Conservation (phyloP, 2,113 vertebrate species). For the Semnornis frantzii region DNA sequence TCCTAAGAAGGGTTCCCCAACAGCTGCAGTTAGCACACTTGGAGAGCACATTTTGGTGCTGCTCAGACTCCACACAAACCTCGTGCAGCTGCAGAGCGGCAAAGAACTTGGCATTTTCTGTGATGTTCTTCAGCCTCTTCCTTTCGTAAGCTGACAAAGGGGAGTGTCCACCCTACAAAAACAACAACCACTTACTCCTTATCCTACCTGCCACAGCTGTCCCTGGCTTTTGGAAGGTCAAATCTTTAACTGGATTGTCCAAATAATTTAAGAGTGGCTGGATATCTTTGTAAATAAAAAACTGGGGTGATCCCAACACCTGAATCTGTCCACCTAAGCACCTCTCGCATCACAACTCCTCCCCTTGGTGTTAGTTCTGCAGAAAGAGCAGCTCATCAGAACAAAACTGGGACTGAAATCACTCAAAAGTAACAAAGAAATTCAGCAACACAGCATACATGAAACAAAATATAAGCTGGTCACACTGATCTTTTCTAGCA, state of each 20-base stretch:
- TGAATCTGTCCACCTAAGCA: accelerated
- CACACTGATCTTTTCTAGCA: neutral
- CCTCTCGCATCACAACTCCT: neutral
- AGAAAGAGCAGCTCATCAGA: neutral
- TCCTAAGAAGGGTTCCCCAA: neutral
- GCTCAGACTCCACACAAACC: constrained; percentile 55
- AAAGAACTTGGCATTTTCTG: constrained; percentile 81
- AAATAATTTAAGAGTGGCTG: neutral
- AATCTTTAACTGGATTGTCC: neutral
- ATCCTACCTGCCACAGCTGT: accelerated
- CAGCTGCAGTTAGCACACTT: neutral
- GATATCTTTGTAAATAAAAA: neutral
- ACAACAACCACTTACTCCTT: neutral
- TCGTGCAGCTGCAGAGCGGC: constrained; percentile 75
- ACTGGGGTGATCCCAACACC: no score
- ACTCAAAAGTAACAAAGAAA: neutral
- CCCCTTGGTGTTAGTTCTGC: no score
- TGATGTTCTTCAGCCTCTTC: constrained; percentile 80
- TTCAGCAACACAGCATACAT: no score
- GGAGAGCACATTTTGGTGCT: neutral
- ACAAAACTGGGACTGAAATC: accelerated
- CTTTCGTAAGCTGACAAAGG: constrained; percentile 75
- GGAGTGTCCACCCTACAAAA: constrained; percentile 47
- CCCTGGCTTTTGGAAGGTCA: neutral
- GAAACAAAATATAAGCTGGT: accelerated